A percentile compares a stretch with the other conserved stretches of the same genome.
Conservation (phyloP, 2,113 vertebrate genomes). For the Ochotona princeps region DNA sequence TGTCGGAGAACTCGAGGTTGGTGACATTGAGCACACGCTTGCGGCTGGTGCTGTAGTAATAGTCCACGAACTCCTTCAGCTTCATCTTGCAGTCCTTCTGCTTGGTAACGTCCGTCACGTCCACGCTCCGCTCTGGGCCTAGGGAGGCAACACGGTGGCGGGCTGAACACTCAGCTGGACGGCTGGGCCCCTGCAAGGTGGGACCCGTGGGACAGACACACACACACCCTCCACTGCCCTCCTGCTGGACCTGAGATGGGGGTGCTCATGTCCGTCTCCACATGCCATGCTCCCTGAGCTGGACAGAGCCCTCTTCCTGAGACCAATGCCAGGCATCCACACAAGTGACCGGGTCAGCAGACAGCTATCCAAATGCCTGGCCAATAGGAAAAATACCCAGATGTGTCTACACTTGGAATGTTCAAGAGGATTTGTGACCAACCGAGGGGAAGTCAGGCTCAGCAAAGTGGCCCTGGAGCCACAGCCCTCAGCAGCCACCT, state of each 20-base stretch:
- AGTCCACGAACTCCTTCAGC: slow-evolving; percentile 98
- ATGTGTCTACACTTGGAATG: not conserved
- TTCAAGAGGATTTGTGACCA: not conserved
- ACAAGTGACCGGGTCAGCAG: not conserved
- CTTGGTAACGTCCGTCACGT: slow-evolving; percentile 97
- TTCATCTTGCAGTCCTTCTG: slow-evolving; percentile 98
- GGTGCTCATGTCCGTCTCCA: not conserved
- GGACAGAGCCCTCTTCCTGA: no score
- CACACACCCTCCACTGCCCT: not conserved
- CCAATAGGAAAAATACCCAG: not conserved
- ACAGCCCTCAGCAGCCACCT: not conserved
- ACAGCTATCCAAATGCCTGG: not conserved
- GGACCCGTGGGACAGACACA: accelerated
- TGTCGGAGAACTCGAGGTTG: slow-evolving; percentile 97
- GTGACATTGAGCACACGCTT: slow-evolving; percentile 97
- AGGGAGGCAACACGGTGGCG: not conserved
- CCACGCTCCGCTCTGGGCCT: slow-evolving; percentile 95
- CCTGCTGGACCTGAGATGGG: not conserved
- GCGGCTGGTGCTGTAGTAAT: slow-evolving; percentile 98
- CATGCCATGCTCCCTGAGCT: not conserved
- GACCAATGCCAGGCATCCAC: not conserved
- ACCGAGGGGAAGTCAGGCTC: not conserved
- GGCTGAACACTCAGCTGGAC: not conserved
- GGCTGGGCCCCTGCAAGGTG: accelerated
- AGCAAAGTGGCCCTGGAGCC: not conserved